Conservation (phyloP, 2,888 invertebrate species). For the Alitta virens region DNA sequence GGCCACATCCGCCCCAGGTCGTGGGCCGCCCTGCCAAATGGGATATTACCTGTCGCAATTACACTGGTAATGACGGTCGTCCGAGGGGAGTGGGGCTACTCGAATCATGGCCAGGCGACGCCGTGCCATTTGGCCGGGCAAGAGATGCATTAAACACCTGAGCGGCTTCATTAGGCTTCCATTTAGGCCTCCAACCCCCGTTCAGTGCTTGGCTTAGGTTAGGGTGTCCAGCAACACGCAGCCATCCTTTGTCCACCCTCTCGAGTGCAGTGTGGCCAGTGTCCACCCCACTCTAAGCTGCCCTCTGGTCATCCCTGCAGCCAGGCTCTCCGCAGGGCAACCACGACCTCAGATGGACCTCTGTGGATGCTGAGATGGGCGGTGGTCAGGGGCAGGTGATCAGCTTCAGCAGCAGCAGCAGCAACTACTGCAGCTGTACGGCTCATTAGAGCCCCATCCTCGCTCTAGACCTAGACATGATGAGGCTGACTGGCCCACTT, state of each 20-base stretch:
- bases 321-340: too few relatives aligned
- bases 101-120: background rate
- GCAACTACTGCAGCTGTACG: too few relatives aligned
- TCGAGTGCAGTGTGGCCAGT: too few relatives aligned
- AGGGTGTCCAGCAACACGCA: background rate
- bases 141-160: constrained; percentile 1
- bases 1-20: background rate
- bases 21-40: background rate
- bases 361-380: too few relatives aligned
- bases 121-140: background rate
- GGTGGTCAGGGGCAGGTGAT: too few relatives aligned
- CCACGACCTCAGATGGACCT: too few relatives aligned
- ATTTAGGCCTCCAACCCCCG: background rate
- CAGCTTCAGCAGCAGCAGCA: too few relatives aligned
- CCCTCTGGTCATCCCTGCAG: too few relatives aligned
- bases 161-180: background rate
- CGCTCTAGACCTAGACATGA: too few relatives aligned
- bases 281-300: too few relatives aligned
- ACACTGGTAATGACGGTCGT: background rate
- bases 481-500: too few relatives aligned
- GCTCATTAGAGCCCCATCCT: too few relatives aligned
- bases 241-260: background rate
- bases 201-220: background rate
- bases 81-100: background rate
- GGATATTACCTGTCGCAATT: constrained; percentile 2